Conservation (phyloP, 2,113 vertebrate genomes). For the Phasianus colchicus region DNA sequence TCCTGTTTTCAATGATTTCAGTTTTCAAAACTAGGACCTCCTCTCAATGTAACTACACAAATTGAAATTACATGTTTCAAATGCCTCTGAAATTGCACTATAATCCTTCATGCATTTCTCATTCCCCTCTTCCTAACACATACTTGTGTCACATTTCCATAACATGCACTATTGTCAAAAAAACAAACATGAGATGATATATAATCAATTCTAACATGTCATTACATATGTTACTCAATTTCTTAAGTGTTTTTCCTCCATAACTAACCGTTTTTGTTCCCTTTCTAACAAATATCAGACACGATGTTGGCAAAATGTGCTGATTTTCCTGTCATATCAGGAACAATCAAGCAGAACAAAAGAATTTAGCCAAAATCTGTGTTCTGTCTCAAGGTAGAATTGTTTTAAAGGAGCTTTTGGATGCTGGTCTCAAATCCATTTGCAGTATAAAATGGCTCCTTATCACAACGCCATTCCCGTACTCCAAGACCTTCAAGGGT, state of each 20-base stretch:
- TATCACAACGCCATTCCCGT: not conserved
- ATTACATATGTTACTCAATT: not conserved
- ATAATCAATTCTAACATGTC: not conserved
- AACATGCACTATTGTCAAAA: not conserved
- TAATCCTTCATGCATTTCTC: not conserved
- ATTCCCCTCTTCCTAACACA: not conserved
- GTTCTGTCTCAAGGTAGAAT: fast-evolving
- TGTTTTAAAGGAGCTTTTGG: not conserved
- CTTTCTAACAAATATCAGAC: not conserved
- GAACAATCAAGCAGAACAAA: not conserved
- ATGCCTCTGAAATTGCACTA: not conserved
- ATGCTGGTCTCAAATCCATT: not conserved
- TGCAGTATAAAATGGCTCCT: fast-evolving
- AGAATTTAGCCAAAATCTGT: not conserved
- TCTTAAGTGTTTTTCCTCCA: not conserved
- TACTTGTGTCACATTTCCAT: not conserved
- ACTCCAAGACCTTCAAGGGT: not conserved
- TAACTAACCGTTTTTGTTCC: not conserved
- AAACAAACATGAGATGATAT: not conserved
- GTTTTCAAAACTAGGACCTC: not conserved
- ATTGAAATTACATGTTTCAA: not conserved
- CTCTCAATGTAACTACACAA: not conserved
- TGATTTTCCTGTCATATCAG: not conserved
- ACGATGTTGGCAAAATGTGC: fast-evolving
- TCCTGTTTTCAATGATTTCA: not conserved